Conservation (phyloP, 2,888 invertebrate species). For the Sepioteuthis lessoniana region DNA sequence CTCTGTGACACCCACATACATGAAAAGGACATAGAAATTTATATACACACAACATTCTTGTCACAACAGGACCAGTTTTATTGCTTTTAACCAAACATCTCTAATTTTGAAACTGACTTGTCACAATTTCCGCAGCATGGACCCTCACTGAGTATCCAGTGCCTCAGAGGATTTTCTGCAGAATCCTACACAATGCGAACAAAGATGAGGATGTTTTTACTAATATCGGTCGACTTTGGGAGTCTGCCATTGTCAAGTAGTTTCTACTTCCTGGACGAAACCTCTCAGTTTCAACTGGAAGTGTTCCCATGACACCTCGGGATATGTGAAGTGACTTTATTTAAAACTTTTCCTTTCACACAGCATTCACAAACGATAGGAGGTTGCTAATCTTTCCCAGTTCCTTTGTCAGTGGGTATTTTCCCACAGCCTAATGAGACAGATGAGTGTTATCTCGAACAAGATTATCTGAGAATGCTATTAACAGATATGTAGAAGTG, state of each 20-base stretch:
- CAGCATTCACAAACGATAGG: not conserved
- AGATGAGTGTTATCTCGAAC: not conserved
- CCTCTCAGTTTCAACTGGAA: not conserved
- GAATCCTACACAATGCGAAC: not conserved
- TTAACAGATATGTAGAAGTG: not conserved
- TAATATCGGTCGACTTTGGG: not conserved
- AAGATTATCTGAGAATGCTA: not conserved
- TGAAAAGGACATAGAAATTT: not conserved
- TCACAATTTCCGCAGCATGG: constrained; percentile 6
- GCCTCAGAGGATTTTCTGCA: not conserved
- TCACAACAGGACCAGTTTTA: not conserved
- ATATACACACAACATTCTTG: not conserved
- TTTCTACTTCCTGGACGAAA: not conserved
- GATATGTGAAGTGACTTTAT: not conserved
- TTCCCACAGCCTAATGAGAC: not conserved
- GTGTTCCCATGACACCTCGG: not conserved
- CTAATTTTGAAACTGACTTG: not conserved
- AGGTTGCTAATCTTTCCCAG: not conserved
- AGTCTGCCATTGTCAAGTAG: not conserved
- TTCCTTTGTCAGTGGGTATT: not conserved
- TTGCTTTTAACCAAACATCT: not conserved
- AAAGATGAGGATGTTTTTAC: constrained; percentile 5
- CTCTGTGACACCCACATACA: not conserved
- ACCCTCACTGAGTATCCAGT: constrained; percentile 14
- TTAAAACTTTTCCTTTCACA: not conserved